Evolutionary conservation across 2,113 vertebrate genomes (phyloP).

Genomic region (Romanogobio albipinnatus): DNA sequence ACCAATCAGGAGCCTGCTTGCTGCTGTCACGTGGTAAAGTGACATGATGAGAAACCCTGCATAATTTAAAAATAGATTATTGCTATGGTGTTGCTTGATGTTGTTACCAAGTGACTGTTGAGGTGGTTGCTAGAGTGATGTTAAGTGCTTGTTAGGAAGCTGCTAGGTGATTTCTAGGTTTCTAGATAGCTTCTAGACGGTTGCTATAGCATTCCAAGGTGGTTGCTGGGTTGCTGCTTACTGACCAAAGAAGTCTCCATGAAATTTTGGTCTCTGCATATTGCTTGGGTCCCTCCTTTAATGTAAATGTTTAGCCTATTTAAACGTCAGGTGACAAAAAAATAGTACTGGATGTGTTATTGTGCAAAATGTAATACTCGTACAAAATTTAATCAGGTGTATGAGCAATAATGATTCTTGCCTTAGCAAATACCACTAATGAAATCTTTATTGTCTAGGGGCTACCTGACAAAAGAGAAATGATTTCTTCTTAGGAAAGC

Average conservation of each 20-base stretch:
- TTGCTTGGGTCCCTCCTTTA: not conserved
- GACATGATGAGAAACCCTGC: too few species aligned
- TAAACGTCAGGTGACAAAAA: not conserved
- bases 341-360: not conserved
- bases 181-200: not conserved
- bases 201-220: not conserved
- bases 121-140: too few species aligned
- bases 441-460: constrained; percentile 63
- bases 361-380: not conserved
- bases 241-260: not conserved
- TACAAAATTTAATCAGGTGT: not conserved
- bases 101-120: too few species aligned
- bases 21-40: too few species aligned
- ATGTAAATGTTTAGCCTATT: not conserved
- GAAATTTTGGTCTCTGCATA: not conserved
- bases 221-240: not conserved
- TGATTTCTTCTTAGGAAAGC: constrained; percentile 62
- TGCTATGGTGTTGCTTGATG: too few species aligned
- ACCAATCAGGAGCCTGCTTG: too few species aligned
- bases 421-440: constrained; percentile 31
- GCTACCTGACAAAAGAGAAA: constrained; percentile 60
- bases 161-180: not conserved
- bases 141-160: too few species aligned
- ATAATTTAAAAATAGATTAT: too few species aligned
- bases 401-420: not conserved